Conservation (phyloP, 2,888 invertebrate genomes). For the Parasteatoda lunata region DNA sequence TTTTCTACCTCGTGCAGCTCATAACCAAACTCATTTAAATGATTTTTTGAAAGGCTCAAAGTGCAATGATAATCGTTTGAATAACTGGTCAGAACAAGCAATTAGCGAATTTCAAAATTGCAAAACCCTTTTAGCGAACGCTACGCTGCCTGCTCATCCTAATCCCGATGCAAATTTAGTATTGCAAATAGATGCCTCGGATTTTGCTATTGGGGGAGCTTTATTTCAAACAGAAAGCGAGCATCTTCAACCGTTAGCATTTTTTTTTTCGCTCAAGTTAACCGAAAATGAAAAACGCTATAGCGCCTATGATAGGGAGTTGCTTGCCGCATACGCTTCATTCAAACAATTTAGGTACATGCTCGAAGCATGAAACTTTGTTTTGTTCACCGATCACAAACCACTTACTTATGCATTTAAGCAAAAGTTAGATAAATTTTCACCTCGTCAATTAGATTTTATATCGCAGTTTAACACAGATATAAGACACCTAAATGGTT, state of each 20-base stretch:
- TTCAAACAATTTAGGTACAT: not conserved
- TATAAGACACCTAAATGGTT: not conserved
- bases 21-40: too few species aligned
- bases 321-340: not conserved
- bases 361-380: not conserved
- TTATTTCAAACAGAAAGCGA: not conserved
- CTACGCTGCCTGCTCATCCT: too few species aligned
- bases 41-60: too few species aligned
- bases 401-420: not conserved
- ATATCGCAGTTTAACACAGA: not conserved
- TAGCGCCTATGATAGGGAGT: not conserved
- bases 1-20: too few species aligned
- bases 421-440: not conserved
- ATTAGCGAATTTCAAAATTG: too few species aligned
- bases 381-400: not conserved
- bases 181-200: too few species aligned
- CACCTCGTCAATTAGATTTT: not conserved
- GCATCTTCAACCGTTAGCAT: not conserved
- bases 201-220: too few species aligned
- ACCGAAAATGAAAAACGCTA: not conserved
- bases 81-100: too few species aligned
- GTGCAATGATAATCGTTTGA: too few species aligned
- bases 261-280: too few species aligned
- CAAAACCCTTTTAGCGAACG: too few species aligned
- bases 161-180: too few species aligned